phyloP scores from a whole-genome alignment of 2,888 invertebrate species.

The Apamea sordens region DNA sequence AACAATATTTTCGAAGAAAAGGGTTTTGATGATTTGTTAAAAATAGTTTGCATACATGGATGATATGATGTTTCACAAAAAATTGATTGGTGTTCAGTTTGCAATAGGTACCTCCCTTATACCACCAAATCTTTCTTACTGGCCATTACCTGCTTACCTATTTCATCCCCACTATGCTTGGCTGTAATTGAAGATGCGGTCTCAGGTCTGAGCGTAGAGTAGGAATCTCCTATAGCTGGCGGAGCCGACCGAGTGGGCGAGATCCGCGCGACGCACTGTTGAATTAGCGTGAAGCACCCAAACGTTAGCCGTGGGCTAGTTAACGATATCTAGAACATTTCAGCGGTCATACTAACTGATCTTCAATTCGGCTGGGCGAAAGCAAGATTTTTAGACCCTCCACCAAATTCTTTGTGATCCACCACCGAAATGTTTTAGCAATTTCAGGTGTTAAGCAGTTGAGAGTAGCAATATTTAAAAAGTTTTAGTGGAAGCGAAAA shows the following conservation, averaged over 20 bases:
- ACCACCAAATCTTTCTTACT: neutral
- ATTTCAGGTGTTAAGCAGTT: conserved; percentile 29
- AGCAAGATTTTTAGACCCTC: conserved; percentile 27
- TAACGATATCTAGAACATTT: conserved; percentile 67
- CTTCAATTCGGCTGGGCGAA: conserved; percentile 32
- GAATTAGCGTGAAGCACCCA: conserved; percentile 69
- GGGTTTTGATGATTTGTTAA: neutral
- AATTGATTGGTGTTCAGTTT: neutral
- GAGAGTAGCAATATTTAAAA: conserved; percentile 13
- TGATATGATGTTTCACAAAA: conserved; percentile 2
- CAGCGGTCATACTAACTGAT: conserved; percentile 59
- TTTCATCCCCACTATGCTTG: conserved; percentile 76
- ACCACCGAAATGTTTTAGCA: conserved; percentile 62
- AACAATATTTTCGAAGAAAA: neutral
- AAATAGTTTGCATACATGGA: neutral
- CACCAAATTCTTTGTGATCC: conserved; percentile 52
- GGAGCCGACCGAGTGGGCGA: conserved; percentile 86
- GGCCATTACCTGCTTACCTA: conserved; percentile 71
- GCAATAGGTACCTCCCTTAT: neutral
- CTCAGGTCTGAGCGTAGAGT: conserved; percentile 69
- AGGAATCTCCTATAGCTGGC: conserved; percentile 69
- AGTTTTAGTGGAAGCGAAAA: conserved; percentile 18
- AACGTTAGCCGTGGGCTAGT: conserved; percentile 66
- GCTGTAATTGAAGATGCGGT: conserved; percentile 67
- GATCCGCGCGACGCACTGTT: conserved; percentile 77